These are phyloP conservation scores for Trichopria drosophilae DNA, from an alignment of 2,888 invertebrate genomes.

Conservation along the genomic window DNA sequence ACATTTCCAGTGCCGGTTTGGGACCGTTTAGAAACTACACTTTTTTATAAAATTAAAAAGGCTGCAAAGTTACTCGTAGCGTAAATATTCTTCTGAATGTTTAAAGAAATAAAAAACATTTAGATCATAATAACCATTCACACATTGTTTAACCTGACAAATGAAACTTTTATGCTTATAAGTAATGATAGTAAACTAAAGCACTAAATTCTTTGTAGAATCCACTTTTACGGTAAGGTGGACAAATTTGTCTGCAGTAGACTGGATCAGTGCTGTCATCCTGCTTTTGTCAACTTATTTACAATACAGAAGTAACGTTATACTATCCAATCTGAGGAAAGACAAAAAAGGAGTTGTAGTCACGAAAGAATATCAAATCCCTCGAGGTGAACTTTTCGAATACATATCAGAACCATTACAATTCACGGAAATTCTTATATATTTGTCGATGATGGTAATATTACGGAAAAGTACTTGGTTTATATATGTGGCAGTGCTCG, in stretches of 20 bases:
- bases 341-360: slow-evolving; percentile 70
- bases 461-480: slow-evolving; percentile 71
- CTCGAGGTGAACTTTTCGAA: slow-evolving; percentile 77
- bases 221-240: too few species aligned
- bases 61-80: too few species aligned
- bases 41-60: too few species aligned
- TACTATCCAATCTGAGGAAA: slow-evolving; percentile 78
- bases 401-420: slow-evolving; percentile 83
- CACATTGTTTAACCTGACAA: too few species aligned
- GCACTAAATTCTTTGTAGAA: too few species aligned
- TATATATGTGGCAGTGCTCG: slow-evolving; percentile 77
- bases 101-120: too few species aligned
- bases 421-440: slow-evolving; percentile 75
- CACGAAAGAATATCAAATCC: slow-evolving; percentile 73
- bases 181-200: too few species aligned
- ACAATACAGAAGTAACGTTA: slow-evolving; percentile 73
- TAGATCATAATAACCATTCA: too few species aligned
- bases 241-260: slow-evolving; percentile 29
- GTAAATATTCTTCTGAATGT: too few species aligned
- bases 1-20: too few species aligned
- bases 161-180: too few species aligned
- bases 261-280: slow-evolving; percentile 49
- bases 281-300: slow-evolving; percentile 76
- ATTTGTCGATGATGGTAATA: slow-evolving; percentile 67
- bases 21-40: too few species aligned